phyloP scores from a whole-genome alignment of 2,888 invertebrate genomes.

The Tethea ocularis region DNA sequence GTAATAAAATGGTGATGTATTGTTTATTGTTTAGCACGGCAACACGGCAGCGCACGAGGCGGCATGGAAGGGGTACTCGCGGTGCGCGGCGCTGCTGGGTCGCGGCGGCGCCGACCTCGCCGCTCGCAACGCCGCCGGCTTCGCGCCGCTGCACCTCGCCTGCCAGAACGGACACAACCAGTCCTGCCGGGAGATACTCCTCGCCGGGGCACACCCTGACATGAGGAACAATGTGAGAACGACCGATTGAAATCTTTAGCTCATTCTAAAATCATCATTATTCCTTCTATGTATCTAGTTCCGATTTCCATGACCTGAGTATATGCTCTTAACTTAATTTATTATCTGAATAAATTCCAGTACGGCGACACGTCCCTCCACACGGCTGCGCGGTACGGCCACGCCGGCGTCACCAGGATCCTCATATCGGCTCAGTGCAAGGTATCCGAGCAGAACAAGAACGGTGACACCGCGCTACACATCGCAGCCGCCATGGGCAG shows the following conservation, averaged over 20 bases:
- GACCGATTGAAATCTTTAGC: background rate
- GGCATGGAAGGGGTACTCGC: slow-evolving; percentile 96
- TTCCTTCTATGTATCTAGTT: background rate
- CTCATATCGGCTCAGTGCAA: slow-evolving; percentile 95
- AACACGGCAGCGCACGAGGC: slow-evolving; percentile 97
- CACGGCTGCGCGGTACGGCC: slow-evolving; percentile 97
- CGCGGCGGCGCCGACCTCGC: slow-evolving; percentile 85
- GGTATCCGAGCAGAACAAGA: slow-evolving; percentile 96
- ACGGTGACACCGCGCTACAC: slow-evolving; percentile 97
- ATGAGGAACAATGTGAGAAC: slow-evolving; percentile 93
- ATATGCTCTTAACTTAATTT: background rate
- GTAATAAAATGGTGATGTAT: too few species aligned
- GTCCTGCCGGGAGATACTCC: slow-evolving; percentile 93
- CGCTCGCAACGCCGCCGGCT: slow-evolving; percentile 92
- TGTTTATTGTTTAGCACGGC: slow-evolving; percentile 86
- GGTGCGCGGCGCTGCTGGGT: slow-evolving; percentile 90
- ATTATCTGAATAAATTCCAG: slow-evolving; percentile 72
- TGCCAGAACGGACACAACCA: slow-evolving; percentile 99
- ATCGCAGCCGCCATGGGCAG: slow-evolving; percentile 97
- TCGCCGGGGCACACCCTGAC: slow-evolving; percentile 94
- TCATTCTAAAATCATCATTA: background rate
- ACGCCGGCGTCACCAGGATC: slow-evolving; percentile 97
- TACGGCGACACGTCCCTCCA: slow-evolving; percentile 98
- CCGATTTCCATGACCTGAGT: background rate
- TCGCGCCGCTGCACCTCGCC: slow-evolving; percentile 96